phyloP scores from a whole-genome alignment of 2,797 vertebrate genomes.

The Martes flavigula region DNA sequence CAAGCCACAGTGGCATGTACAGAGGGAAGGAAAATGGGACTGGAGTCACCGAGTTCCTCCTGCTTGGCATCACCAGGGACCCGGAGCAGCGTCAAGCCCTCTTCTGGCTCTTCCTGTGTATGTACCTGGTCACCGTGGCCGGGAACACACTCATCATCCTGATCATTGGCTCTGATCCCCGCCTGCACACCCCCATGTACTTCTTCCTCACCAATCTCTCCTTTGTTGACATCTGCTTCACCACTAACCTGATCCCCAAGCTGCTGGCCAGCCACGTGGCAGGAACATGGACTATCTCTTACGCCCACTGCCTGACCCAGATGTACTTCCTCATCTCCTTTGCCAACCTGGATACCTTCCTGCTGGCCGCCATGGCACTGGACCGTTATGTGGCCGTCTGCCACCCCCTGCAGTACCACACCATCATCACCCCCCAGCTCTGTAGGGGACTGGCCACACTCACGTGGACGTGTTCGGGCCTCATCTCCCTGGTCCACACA shows the following conservation, averaged over 20 bases:
- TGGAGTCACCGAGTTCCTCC: background rate
- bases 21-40: background rate
- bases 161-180: background rate
- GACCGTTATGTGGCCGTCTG: conserved; percentile 59
- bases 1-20: background rate
- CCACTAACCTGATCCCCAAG: conserved; percentile 59
- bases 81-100: background rate
- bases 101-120: conserved; percentile 41
- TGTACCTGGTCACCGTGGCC: conserved; percentile 30
- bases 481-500: conserved; percentile 16
- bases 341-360: conserved; percentile 41
- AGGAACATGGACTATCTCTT: conserved; percentile 12
- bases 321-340: conserved; percentile 64
- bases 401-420: conserved; percentile 33
- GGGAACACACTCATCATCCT: background rate
- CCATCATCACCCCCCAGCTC: background rate
- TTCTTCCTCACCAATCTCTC: conserved; percentile 49
- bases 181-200: conserved; percentile 57
- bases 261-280: background rate
- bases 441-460: background rate
- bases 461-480: background rate
- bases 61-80: conserved; percentile 25
- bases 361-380: conserved; percentile 61
- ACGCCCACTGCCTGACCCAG: conserved; percentile 51
- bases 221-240: conserved; percentile 49